A percentile compares a stretch with the other conserved stretches of the same genome.
Evolutionary conservation across 2,113 vertebrate species (phyloP).

Genomic region (Heterochromis multidens): DNA sequence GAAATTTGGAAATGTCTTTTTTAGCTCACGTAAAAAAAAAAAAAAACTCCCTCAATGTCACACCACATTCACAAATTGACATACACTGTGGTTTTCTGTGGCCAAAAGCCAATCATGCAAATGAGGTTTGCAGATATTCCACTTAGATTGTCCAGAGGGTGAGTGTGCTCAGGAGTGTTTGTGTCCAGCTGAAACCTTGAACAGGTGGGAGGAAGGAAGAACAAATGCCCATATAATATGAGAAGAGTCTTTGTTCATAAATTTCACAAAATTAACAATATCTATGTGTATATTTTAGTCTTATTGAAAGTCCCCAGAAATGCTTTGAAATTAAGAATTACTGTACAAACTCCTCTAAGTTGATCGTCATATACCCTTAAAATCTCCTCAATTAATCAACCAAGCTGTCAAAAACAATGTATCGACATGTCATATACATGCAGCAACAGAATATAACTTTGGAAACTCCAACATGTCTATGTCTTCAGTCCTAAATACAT

Average conservation of each 20-base stretch:
- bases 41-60: neutral
- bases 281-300: neutral
- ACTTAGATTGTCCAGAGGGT: neutral
- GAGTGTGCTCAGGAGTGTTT: neutral
- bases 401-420: no score
- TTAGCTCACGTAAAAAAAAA: neutral
- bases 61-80: neutral
- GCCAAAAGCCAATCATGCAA: conserved; percentile 18
- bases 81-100: neutral
- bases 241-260: neutral
- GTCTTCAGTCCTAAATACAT: no score
- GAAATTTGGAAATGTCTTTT: neutral
- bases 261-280: neutral
- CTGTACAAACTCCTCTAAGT: no score
- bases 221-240: neutral
- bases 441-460: no score
- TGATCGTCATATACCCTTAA: no score
- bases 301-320: neutral
- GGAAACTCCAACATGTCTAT: no score
- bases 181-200: neutral
- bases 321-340: neutral
- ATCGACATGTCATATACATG: no score
- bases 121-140: conserved; percentile 3
- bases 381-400: no score
- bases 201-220: neutral